phyloP scores from a whole-genome alignment of 2,888 invertebrate species.

The Deilephila porcellus region DNA sequence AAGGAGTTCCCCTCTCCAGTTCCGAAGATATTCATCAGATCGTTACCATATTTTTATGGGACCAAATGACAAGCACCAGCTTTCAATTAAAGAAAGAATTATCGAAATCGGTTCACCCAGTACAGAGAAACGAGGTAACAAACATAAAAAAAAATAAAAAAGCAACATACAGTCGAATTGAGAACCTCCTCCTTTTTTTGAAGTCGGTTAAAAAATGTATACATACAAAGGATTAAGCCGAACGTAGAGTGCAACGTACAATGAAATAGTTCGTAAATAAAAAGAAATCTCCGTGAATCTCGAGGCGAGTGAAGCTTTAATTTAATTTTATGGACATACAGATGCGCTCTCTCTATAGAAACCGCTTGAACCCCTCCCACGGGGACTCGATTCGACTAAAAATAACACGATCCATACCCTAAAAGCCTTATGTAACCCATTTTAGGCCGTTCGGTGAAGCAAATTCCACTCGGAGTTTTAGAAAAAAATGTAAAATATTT shows the following conservation, averaged over 20 bases:
- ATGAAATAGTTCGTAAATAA: neutral
- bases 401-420: constrained; percentile 24
- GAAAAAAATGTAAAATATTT: neutral
- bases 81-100: too few species aligned
- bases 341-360: constrained; percentile 16
- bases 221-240: neutral
- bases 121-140: too few species aligned
- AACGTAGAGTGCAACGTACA: neutral
- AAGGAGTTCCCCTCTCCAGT: too few species aligned
- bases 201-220: too few species aligned
- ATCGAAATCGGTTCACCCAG: too few species aligned
- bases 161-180: too few species aligned
- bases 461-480: constrained; percentile 8
- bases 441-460: neutral
- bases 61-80: too few species aligned
- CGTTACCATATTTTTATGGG: too few species aligned
- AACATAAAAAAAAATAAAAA: too few species aligned
- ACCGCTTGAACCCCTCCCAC: constrained; percentile 2
- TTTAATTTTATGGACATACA: constrained; percentile 17
- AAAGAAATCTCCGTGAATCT: neutral
- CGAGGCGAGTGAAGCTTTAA: neutral
- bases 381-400: constrained; percentile 25
- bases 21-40: too few species aligned
- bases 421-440: constrained; percentile 18
- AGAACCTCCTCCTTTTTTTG: too few species aligned